Evolutionary conservation across 2,797 vertebrate species (phyloP).

Genomic region (Adrianichthys oophorus): DNA sequence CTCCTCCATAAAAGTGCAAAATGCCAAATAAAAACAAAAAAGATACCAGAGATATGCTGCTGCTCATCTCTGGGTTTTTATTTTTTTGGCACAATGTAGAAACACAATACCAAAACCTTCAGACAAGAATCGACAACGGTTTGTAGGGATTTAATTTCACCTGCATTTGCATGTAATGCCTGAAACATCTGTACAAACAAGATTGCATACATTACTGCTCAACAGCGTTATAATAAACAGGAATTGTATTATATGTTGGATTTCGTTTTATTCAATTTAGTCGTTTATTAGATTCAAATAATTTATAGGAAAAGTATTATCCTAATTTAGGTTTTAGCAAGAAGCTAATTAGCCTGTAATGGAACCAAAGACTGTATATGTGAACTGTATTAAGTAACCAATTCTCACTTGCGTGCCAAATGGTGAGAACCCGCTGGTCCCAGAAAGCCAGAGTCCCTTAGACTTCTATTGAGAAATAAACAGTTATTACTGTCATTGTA

Average conservation of each 20-base stretch:
- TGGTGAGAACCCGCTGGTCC: no score
- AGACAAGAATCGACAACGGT: slow-evolving; percentile 56
- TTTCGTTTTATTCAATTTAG: no score
- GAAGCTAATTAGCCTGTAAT: no score
- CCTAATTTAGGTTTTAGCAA: no score
- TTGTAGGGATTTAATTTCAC: slow-evolving; percentile 40
- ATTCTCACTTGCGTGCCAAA: no score
- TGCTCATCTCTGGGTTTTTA: slow-evolving; percentile 28
- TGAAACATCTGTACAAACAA: slow-evolving; percentile 22
- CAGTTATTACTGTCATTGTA: no score
- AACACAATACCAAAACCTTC: slow-evolving; percentile 33
- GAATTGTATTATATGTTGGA: slow-evolving; percentile 22
- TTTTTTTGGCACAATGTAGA: slow-evolving; percentile 36
- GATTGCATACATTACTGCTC: not conserved
- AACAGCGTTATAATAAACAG: not conserved
- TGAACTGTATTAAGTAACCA: no score
- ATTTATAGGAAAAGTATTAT: no score
- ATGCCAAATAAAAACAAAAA: not conserved
- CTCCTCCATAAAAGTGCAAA: slow-evolving; percentile 21
- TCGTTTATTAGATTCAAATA: no score
- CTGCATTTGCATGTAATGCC: slow-evolving; percentile 20
- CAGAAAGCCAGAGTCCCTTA: no score
- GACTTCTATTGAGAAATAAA: no score
- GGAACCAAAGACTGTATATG: no score
- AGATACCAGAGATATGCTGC: slow-evolving; percentile 8